A percentile compares a stretch with the other conserved stretches of the same genome.
phyloP scores from a whole-genome alignment of 1,140 invertebrate genomes.

The Tenebrio molitor region DNA sequence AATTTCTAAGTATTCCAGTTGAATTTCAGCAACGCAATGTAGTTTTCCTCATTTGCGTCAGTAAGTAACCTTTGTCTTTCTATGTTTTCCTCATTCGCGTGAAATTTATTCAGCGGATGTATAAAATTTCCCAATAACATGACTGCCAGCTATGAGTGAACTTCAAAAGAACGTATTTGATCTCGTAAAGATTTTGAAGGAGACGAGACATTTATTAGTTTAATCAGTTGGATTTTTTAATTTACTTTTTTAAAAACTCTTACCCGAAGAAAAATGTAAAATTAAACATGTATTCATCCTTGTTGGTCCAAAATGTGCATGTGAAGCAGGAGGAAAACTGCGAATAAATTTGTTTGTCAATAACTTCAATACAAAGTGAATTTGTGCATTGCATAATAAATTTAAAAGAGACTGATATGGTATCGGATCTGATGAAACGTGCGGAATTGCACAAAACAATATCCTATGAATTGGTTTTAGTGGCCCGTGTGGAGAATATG shows the following conservation, averaged over 20 bases:
- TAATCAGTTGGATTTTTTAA: too few relatives aligned
- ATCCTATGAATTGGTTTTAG: slow-evolving; percentile 3
- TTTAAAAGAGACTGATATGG: slow-evolving; percentile 21
- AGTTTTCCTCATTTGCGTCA: too few relatives aligned
- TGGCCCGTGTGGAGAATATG: slow-evolving; percentile 35
- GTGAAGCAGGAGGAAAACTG: not conserved
- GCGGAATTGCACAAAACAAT: not conserved
- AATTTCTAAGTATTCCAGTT: too few relatives aligned
- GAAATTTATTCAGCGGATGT: slow-evolving; percentile 9
- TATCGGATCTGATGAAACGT: slow-evolving; percentile 15
- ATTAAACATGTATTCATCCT: too few relatives aligned
- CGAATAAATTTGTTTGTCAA: slow-evolving; percentile 22
- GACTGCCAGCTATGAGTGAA: not conserved
- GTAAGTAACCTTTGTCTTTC: too few relatives aligned
- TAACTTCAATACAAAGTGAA: slow-evolving; percentile 2
- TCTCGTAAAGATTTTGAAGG: too few relatives aligned
- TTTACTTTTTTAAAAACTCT: too few relatives aligned
- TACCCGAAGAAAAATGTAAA: too few relatives aligned
- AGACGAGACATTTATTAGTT: too few relatives aligned
- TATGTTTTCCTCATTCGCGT: slow-evolving; percentile 1
- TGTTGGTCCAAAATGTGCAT: not conserved
- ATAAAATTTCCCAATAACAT: slow-evolving; percentile 20
- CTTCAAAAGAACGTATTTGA: not conserved
- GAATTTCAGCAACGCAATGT: too few relatives aligned
- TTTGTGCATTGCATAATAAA: slow-evolving; percentile 4